phyloP scores from a whole-genome alignment of 2,888 invertebrate genomes.

The Netelia virgata region DNA sequence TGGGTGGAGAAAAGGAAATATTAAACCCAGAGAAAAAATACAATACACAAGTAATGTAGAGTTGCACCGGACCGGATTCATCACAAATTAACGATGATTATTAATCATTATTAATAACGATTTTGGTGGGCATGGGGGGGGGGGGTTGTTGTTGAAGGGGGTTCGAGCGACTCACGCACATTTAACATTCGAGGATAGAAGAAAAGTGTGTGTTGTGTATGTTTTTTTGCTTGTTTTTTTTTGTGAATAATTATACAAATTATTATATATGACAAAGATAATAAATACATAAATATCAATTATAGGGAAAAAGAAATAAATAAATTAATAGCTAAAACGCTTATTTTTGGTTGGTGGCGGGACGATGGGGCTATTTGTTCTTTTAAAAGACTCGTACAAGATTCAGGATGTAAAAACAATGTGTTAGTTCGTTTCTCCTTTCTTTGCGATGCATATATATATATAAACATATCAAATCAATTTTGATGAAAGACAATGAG shows the following conservation, averaged over 20 bases:
- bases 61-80: constrained; percentile 64
- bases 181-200: constrained; percentile 69
- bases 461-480: constrained; percentile 1
- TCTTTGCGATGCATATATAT: constrained; percentile 13
- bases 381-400: constrained; percentile 37
- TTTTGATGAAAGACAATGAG: constrained; percentile 33
- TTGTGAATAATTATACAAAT: constrained; percentile 64
- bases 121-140: constrained; percentile 34
- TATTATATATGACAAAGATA: constrained; percentile 61
- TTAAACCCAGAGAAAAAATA: constrained; percentile 35
- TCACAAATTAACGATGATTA: constrained; percentile 66
- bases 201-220: constrained; percentile 62
- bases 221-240: constrained; percentile 58
- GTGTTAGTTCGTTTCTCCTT: constrained; percentile 52
- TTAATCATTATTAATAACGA: constrained; percentile 61
- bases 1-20: constrained; percentile 33
- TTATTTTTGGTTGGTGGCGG: constrained; percentile 23
- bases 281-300: constrained; percentile 70
- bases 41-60: constrained; percentile 46
- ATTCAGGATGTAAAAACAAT: constrained; percentile 46
- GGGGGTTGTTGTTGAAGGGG: not conserved
- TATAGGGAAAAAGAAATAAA: constrained; percentile 45
- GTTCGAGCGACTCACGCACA: constrained; percentile 63
- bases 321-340: constrained; percentile 50
- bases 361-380: not conserved